Base-by-base conservation (phyloP, 1,140 invertebrate species). In the Drosophila kurseongensis region DNA sequence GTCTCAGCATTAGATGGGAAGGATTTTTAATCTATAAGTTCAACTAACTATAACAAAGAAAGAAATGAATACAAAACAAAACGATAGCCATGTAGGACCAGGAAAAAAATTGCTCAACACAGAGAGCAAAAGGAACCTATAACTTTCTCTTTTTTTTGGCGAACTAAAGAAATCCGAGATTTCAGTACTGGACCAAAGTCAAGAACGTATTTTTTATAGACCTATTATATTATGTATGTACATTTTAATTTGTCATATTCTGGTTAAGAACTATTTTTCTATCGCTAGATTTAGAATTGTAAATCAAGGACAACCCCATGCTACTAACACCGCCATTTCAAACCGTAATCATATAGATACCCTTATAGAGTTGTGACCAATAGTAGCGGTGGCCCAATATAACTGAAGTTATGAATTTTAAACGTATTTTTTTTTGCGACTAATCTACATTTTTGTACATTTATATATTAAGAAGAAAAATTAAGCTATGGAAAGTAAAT, bases 131-230 rank as follows among this genome's bases (percentile, higher is more conserved):
- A 2, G 32, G 29, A 42, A 42, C 18, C 38, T 65, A 14, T 32
- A 52, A 36, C 13, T 41, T 52, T 44, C 16, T 27, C 29, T 75
- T 41, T 48, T 41, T 48, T 89, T 76, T 81, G 81, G 79, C 73
- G 54, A 80, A 89, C 80, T 83, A 89, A 84, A 51, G 85, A 78
- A 89, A 89, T 89, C 84, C 69, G 84, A 89, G 84, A 89, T 89
- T 89, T 89, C 86, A 80, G 68, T 78, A 89, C 84, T 89, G 84
- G 80, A 89, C 84, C 84, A 89, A 89, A 89, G 77, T 89, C 66
- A 84, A 80, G 60, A 84, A 89, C 84, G 80, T 89, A 89, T 80
- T 89, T 88, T 78, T 71, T 60, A 58, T 67, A 69, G 44, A 71
- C 27, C 32, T 47, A 27, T 35, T 42, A 18, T 14, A 65, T 29